Percentiles rank a stretch among this genome's conserved stretches.
Conservation (phyloP, 2,888 invertebrate genomes). For the Troilus luridus region DNA sequence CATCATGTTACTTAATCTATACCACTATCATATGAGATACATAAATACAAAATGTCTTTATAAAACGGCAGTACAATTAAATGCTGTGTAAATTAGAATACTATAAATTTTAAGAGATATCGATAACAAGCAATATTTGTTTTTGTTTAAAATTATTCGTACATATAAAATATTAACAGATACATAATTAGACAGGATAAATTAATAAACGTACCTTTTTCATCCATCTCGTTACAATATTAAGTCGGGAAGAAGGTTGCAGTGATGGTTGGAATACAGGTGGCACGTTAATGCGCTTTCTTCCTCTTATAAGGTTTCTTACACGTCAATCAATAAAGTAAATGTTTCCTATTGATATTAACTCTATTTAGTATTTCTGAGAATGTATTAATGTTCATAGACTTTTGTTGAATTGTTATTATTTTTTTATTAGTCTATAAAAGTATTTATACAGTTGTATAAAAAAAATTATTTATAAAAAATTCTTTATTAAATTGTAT, state of each 20-base stretch:
- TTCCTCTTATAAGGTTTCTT: constrained; percentile 21
- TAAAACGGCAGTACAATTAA: background rate
- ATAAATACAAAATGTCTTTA: background rate
- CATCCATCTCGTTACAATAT: background rate
- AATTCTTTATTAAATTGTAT: too few species aligned
- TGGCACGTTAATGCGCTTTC: constrained; percentile 39
- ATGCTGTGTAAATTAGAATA: background rate
- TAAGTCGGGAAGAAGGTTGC: background rate
- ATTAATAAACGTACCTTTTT: background rate
- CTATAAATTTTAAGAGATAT: background rate
- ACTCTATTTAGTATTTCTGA: background rate
- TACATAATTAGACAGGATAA: background rate
- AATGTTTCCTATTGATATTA: background rate
- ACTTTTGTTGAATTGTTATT: background rate
- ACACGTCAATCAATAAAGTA: constrained; percentile 10
- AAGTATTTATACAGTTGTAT: too few species aligned
- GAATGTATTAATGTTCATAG: background rate
- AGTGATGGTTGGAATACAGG: background rate
- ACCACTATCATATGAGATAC: background rate
- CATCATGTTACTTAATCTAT: background rate
- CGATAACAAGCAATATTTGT: background rate
- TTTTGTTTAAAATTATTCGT: background rate
- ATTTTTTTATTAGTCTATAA: background rate
- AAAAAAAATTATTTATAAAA: too few species aligned
- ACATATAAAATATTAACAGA: background rate